Conservation (phyloP, 1,140 invertebrate genomes). For the Monochamus saltuarius region DNA sequence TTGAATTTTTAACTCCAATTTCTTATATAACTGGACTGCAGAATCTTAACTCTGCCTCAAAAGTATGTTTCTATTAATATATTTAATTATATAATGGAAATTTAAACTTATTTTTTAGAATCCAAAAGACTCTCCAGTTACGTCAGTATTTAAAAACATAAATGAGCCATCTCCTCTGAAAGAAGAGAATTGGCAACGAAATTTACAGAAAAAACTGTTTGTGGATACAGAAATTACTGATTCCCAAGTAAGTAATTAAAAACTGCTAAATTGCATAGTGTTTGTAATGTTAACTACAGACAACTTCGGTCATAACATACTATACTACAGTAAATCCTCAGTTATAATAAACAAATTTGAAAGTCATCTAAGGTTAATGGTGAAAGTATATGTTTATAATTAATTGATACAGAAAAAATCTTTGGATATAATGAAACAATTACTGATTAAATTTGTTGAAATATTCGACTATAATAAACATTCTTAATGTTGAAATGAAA, state of each 20-base stretch:
- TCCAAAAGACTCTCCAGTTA: constrained; percentile 21
- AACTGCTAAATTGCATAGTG: too few species aligned
- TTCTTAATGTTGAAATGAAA: too few species aligned
- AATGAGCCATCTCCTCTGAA: constrained; percentile 41
- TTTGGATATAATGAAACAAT: too few species aligned
- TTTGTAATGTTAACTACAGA: too few species aligned
- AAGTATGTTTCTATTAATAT: constrained; percentile 24
- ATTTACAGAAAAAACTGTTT: constrained; percentile 51
- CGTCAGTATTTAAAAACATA: constrained; percentile 26
- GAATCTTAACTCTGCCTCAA: constrained; percentile 37
- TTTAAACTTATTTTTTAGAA: constrained; percentile 22
- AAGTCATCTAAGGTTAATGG: too few species aligned
- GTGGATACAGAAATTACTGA: constrained; percentile 21
- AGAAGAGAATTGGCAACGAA: constrained; percentile 26
- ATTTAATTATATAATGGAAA: background rate
- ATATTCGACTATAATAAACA: too few species aligned
- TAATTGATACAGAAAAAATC: too few species aligned
- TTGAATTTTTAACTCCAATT: constrained; percentile 43
- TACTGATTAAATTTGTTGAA: too few species aligned
- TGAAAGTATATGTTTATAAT: too few species aligned
- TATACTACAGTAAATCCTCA: too few species aligned
- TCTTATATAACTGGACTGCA: constrained; percentile 40
- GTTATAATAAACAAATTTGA: too few species aligned
- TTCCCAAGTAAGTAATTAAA: constrained; percentile 19
- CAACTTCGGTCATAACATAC: too few species aligned